phyloP scores from a whole-genome alignment of 30 jellyfish, hydroid and myxozoan genomes.

The Aurelia sp. region DNA sequence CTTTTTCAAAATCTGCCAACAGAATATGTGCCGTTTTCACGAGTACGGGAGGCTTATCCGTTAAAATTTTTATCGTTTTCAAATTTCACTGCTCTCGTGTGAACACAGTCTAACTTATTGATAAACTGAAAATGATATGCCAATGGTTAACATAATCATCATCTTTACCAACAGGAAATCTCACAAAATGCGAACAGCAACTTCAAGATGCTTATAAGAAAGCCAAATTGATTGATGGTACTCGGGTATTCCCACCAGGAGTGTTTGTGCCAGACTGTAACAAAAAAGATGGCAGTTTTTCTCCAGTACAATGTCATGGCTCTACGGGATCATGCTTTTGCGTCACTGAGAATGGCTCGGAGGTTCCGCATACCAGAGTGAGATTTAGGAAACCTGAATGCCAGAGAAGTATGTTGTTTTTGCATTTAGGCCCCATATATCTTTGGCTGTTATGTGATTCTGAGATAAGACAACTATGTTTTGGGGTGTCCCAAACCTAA shows the following conservation, averaged over 20 bases:
- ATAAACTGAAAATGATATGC: no score
- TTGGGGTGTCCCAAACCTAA: no score
- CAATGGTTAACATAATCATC: background rate
- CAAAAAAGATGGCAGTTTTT: slow-evolving; percentile 68
- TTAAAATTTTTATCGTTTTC: no score
- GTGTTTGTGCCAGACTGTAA: slow-evolving; percentile 70
- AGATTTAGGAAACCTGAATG: slow-evolving; percentile 38
- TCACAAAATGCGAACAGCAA: slow-evolving; percentile 21
- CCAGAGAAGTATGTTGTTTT: slow-evolving; percentile 29
- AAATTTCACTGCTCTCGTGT: no score
- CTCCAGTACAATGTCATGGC: slow-evolving; percentile 78
- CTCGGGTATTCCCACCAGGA: slow-evolving; percentile 63
- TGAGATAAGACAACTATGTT: no score
- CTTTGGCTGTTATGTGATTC: background rate
- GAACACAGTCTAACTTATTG: no score
- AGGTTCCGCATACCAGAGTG: slow-evolving; percentile 51
- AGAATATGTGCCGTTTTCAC: no score
- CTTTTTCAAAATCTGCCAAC: no score
- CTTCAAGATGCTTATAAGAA: slow-evolving; percentile 8
- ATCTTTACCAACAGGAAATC: background rate
- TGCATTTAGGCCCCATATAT: background rate
- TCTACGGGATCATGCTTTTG: slow-evolving; percentile 82
- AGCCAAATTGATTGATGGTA: slow-evolving; percentile 19
- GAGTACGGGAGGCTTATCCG: no score
- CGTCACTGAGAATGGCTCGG: slow-evolving; percentile 54